phyloP scores from a whole-genome alignment of 2,797 vertebrate species.

The Champsocephalus esox region DNA sequence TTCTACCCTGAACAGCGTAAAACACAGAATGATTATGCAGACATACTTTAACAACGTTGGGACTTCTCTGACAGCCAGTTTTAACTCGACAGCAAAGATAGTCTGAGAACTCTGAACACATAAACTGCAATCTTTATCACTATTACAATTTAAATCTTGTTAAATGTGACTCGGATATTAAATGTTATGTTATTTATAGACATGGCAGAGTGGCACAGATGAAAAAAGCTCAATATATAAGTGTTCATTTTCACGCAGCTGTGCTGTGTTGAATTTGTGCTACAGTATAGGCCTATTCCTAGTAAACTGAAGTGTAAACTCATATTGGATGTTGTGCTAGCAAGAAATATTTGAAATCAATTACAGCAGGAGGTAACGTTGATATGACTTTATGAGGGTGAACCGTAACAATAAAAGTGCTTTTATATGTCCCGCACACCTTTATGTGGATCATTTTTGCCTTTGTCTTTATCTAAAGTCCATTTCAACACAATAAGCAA shows the following conservation, averaged over 20 bases:
- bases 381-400: neutral
- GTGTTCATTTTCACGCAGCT: conserved; percentile 31
- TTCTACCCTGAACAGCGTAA: conserved; percentile 17
- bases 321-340: neutral
- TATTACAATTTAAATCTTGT: conserved; percentile 35
- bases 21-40: neutral
- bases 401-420: neutral
- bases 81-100: neutral
- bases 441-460: neutral
- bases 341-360: conserved; percentile 8
- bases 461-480: conserved; percentile 14
- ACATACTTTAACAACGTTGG: neutral
- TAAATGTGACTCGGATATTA: conserved; percentile 27
- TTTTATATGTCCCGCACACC: neutral
- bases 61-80: neutral
- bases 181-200: conserved; percentile 44
- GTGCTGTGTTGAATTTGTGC: neutral
- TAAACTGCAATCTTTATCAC: conserved; percentile 6
- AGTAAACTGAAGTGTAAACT: conserved; percentile 9
- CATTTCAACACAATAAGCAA: conserved; percentile 1
- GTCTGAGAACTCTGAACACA: conserved; percentile 3
- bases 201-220: conserved; percentile 28
- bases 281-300: neutral
- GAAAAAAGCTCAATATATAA: conserved; percentile 5
- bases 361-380: neutral